Base-by-base conservation (phyloP, 2,888 invertebrate species). In the Eristalis arbustorum region DNA sequence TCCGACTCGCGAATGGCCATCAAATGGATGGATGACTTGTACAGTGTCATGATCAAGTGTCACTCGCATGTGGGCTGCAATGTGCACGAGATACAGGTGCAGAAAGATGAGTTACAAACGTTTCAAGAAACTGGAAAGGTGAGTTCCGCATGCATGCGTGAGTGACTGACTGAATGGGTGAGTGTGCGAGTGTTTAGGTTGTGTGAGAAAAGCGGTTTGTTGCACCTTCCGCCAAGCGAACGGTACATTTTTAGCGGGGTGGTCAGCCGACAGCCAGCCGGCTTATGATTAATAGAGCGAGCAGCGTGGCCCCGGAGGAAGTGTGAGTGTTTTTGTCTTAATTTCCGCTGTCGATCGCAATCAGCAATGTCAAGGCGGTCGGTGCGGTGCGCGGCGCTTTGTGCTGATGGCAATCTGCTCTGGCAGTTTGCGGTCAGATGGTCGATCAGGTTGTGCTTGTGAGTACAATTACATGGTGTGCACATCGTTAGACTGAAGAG, bases 41-140 rank as follows among this genome's bases (percentile, higher is more conserved):
- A 95, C 91, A 94, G 95, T 64, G 96, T 96, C 79, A 94, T 97
- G 93, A 92, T 96, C 88, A 94, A 94, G 89, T 94, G 95, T 88
- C 95, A 96, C 90, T 94, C 95, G 84, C 95, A 96, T 90, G 95
- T 96, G 75, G 96, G 96, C n/a, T 95, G 95, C 90, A 95, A 94
- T 81, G 94, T 95, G 18, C 94, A 94, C 83, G 96, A 97, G 93
- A 96, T 96, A 84, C 95, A 96, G 91, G 92, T 93, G 78, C 95
- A 97, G 90, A 96, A 96, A 92, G 95, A 95, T 84, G 96, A 96
- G 89, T 95, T 96, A 91, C 95, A 95, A 90, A 94, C 95, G 84
- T 95, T 96, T 92, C 96, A 96, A 91, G 95, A 96, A 91, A 96
- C 96, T 64, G 96, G 96, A 63, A 95, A 95, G 93, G 96, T 96